These are phyloP conservation scores for Epirrhoe tristata DNA, from an alignment of 2,888 invertebrate species.

Conservation along the genomic window DNA sequence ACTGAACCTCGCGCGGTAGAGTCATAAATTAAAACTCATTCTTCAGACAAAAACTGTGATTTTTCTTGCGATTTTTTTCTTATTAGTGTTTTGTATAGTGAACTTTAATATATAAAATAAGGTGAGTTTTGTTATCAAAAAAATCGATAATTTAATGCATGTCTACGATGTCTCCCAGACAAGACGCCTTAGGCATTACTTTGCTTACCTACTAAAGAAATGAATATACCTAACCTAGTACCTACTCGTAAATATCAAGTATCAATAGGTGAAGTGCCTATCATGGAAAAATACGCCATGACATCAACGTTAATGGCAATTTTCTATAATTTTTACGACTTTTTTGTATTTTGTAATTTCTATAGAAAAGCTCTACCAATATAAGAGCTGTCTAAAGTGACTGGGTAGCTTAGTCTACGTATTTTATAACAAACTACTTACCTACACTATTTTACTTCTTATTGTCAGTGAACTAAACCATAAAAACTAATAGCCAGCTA, in stretches of 20 bases:
- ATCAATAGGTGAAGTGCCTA: background rate
- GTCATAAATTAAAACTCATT: conserved; percentile 30
- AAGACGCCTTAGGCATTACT: background rate
- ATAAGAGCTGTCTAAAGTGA: background rate
- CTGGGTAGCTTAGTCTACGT: too few species aligned
- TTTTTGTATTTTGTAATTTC: background rate
- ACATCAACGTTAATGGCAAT: background rate
- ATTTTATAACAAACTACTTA: too few species aligned
- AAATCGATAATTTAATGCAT: conserved; percentile 40
- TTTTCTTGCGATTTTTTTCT: conserved; percentile 5
- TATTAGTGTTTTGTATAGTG: conserved; percentile 24
- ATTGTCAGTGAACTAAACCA: too few species aligned
- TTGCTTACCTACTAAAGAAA: background rate
- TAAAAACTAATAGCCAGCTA: too few species aligned
- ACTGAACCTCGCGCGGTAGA: conserved; percentile 6
- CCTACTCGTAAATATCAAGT: background rate
- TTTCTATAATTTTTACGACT: background rate
- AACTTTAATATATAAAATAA: conserved; percentile 3
- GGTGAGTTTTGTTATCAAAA: conserved; percentile 42
- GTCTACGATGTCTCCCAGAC: background rate
- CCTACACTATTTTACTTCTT: too few species aligned
- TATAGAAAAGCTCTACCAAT: background rate
- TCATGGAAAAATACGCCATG: conserved; percentile 9
- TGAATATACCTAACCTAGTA: too few species aligned
- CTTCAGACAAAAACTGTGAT: conserved; percentile 34